Evolutionary conservation across 2,797 vertebrate genomes (phyloP).

Genomic region (Oceanodroma leucorhoa): DNA sequence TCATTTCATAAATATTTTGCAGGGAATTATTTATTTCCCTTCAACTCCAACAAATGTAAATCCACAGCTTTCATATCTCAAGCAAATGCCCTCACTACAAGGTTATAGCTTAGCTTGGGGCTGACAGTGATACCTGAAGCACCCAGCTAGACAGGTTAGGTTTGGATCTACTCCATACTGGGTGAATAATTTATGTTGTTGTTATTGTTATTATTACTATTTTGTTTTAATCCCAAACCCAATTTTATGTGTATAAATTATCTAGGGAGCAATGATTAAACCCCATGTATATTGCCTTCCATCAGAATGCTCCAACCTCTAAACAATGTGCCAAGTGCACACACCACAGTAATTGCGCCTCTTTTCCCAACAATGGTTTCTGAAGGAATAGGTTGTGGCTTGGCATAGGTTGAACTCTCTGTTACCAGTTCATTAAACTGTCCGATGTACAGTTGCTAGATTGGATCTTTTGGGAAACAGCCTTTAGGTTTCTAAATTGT

Average conservation of each 20-base stretch:
- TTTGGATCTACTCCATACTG: background rate
- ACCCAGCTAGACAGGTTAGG: background rate
- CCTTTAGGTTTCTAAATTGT: background rate
- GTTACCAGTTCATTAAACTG: background rate
- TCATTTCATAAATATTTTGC: background rate
- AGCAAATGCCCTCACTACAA: background rate
- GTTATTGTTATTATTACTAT: background rate
- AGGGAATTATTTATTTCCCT: background rate
- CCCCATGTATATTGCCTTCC: background rate
- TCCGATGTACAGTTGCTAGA: background rate
- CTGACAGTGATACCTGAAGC: background rate
- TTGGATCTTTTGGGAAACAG: background rate
- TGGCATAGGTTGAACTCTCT: background rate
- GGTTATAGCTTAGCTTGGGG: background rate
- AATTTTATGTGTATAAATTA: background rate
- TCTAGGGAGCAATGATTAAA: background rate
- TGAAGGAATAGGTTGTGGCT: background rate
- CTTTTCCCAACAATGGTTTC: background rate
- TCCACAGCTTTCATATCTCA: background rate
- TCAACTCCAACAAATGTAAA: background rate
- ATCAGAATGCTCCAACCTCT: background rate
- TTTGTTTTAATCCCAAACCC: background rate
- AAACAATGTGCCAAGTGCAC: background rate
- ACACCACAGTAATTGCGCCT: background rate
- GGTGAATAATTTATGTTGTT: background rate